Conservation (phyloP, 2,797 vertebrate genomes). For the Lindbergichthys nudifrons region DNA sequence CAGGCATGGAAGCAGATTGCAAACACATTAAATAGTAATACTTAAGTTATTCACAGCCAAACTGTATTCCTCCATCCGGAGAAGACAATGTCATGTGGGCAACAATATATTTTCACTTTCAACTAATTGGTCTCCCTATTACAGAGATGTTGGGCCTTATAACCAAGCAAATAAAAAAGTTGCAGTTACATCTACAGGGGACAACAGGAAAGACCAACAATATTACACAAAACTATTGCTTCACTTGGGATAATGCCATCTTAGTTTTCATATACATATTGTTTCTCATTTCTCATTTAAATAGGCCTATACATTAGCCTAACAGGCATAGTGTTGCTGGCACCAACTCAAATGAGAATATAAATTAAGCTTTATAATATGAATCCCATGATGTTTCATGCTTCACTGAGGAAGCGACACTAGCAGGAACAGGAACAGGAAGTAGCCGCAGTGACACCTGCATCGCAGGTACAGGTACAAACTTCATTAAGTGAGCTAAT, state of each 20-base stretch:
- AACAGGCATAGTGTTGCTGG: background rate
- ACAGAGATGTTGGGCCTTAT: constrained; percentile 19
- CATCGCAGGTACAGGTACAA: constrained; percentile 58
- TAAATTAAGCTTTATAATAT: background rate
- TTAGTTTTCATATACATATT: background rate
- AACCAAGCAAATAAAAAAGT: constrained; percentile 10
- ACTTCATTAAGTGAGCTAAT: background rate
- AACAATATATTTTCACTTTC: constrained; percentile 5
- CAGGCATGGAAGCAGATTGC: constrained; percentile 78
- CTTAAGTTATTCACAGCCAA: constrained; percentile 62
- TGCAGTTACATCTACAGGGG: constrained; percentile 25
- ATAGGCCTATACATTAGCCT: background rate
- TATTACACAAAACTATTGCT: constrained; percentile 16
- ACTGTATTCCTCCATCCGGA: constrained; percentile 34
- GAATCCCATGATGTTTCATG: background rate
- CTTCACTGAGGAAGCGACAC: constrained; percentile 11
- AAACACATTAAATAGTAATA: constrained; percentile 76
- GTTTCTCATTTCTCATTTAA: background rate
- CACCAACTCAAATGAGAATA: background rate
- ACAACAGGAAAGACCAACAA: constrained; percentile 28
- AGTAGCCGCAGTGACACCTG: constrained; percentile 71
- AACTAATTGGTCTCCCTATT: constrained; percentile 11
- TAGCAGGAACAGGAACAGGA: constrained; percentile 70
- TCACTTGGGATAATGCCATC: background rate
- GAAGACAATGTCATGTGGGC: constrained; percentile 18